Evolutionary conservation across 1,140 invertebrate species (phyloP).

Genomic region (Trichonephila inaurata): DNA sequence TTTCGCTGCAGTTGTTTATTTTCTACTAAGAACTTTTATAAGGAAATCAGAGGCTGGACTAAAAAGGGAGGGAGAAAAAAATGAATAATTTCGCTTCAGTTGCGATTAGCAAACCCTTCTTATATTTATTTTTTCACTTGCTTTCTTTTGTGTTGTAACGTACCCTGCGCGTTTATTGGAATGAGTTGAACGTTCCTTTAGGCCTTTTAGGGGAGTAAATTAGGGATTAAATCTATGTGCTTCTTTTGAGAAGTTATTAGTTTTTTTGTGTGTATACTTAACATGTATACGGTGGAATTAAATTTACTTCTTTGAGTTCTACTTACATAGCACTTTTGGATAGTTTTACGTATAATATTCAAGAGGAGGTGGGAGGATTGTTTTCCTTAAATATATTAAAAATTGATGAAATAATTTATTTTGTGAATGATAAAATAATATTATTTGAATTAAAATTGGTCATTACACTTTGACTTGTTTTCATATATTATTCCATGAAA

Average conservation of each 20-base stretch:
- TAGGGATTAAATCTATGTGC: slow-evolving; percentile 8
- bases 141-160: slow-evolving; percentile 14
- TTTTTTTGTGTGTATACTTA: background rate
- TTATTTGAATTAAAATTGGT: too few relatives aligned
- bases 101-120: slow-evolving; percentile 41
- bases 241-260: background rate
- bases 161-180: slow-evolving; percentile 37
- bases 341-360: too few relatives aligned
- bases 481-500: too few relatives aligned
- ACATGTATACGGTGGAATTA: too few relatives aligned
- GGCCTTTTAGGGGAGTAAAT: background rate
- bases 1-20: slow-evolving; percentile 37
- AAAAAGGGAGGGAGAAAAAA: background rate
- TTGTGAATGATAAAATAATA: too few relatives aligned
- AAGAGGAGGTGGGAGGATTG: too few relatives aligned
- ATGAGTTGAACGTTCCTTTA: slow-evolving; percentile 3
- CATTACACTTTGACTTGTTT: too few relatives aligned
- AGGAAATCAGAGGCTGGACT: background rate
- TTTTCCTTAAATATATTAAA: too few relatives aligned
- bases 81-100: slow-evolving; percentile 56
- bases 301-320: too few relatives aligned
- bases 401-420: too few relatives aligned
- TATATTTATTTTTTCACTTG: slow-evolving; percentile 5
- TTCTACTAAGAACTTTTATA: slow-evolving; percentile 41
- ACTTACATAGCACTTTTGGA: too few relatives aligned